Evolutionary conservation across 2,888 invertebrate genomes (phyloP), one percentile per base, ranked within the genome.

Genomic region (Pachymerium ferrugineum): DNA sequence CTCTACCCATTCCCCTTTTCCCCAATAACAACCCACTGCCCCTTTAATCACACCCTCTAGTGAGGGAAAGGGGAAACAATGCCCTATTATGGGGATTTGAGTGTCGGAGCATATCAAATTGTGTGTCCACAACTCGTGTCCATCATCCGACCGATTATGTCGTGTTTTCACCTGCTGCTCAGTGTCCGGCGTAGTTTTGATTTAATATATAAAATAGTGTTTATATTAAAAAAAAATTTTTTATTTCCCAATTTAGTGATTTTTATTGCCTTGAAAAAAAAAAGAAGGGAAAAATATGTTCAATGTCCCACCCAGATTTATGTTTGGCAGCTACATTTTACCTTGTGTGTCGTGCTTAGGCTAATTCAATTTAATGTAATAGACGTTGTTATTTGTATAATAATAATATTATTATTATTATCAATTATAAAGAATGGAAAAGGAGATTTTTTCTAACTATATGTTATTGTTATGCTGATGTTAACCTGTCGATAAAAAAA

Each of bases 131-230:
- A 22, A 25, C 2, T 28, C 62, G 62, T 16, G 47, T 47, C 47
- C 47, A 19, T 47, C 47, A 47, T 19, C 16, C 19, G 47, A 47
- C 47, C 47, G 47, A 14, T 47, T 47, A 10, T 62, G 62, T 62
- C 62, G 62, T 62, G 62, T 62, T 62, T 62, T 62, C 62, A 62
- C 62, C 62, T 28, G 62, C 62, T 62, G 62, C 62, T 62, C 62
- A 62, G 62, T 62, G 62, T 62, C 62, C 62, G 62, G 62, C 62
- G 62, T 62, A 62, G 62, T 62, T 62, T 62, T 62, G 22, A n/a
- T n/a, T n/a, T n/a, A n/a, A n/a, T n/a, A n/a, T n/a, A n/a, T n/a
- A n/a, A n/a, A n/a, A n/a, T n/a, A n/a, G n/a, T n/a, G n/a, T n/a
- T n/a, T n/a, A n/a, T n/a, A n/a, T n/a, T n/a, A n/a, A n/a, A n/a